These are phyloP conservation scores for Montipora efflorescens DNA, from an alignment of 64 coral and sea anemone genomes.

Conservation along the genomic window DNA sequence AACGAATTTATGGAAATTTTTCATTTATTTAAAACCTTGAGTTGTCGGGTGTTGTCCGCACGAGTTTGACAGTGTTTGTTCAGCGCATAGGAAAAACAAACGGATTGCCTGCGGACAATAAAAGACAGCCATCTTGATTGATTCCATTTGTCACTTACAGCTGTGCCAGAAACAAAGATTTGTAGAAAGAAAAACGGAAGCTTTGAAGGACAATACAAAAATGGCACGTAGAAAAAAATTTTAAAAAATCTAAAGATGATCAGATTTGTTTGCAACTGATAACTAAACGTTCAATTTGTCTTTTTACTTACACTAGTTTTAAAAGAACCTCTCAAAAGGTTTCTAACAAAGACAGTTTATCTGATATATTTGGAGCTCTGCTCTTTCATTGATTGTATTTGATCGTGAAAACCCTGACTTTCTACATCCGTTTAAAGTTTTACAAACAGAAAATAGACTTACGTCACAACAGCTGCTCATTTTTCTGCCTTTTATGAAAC, in stretches of 20 bases:
- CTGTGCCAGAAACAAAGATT: background rate
- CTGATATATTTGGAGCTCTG: background rate
- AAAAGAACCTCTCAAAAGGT: no score
- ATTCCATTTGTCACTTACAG: background rate
- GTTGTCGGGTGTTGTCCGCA: background rate
- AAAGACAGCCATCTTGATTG: conserved; percentile 14
- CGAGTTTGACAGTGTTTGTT: conserved; percentile 21
- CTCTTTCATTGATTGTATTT: conserved; percentile 1
- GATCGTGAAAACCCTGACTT: background rate
- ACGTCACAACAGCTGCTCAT: background rate
- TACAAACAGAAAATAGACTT: background rate
- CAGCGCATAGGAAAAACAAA: background rate
- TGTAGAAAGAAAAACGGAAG: background rate
- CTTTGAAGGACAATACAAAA: background rate
- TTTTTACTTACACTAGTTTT: no score
- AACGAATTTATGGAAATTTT: background rate
- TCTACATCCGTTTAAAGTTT: background rate
- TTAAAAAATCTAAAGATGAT: background rate
- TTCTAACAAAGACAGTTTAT: background rate
- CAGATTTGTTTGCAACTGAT: background rate
- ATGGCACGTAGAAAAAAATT: background rate
- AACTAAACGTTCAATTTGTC: no score
- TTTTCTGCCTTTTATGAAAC: background rate
- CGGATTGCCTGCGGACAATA: background rate
- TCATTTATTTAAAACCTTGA: background rate